Evolutionary conservation across 2,888 invertebrate species (phyloP).

Genomic region (Parnassius glacialis): DNA sequence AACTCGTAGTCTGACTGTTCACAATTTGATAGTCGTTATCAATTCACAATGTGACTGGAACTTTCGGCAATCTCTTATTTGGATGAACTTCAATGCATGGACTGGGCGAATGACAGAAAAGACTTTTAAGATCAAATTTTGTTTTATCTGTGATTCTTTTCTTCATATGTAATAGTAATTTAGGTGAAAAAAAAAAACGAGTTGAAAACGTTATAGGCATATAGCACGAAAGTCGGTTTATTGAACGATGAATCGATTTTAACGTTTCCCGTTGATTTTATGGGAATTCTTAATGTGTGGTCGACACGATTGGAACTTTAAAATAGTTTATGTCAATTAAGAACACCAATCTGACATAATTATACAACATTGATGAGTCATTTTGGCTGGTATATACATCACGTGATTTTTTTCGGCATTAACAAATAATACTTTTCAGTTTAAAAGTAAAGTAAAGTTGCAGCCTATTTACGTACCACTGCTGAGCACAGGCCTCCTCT

Average conservation of each 20-base stretch:
- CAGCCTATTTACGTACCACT: no score
- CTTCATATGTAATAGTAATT: constrained; percentile 50
- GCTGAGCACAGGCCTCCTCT: no score
- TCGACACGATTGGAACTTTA: constrained; percentile 58
- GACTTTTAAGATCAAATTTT: constrained; percentile 36
- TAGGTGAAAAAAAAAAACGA: constrained; percentile 48
- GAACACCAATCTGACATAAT: constrained; percentile 22
- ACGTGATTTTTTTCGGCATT: no score
- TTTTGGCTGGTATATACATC: constrained; percentile 1
- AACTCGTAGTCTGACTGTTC: constrained; percentile 48
- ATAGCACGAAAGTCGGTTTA: constrained; percentile 56
- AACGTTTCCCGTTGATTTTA: constrained; percentile 64
- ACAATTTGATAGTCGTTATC: constrained; percentile 47
- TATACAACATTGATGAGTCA: constrained; percentile 12
- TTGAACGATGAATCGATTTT: constrained; percentile 43
- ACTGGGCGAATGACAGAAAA: constrained; percentile 32
- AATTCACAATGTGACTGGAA: constrained; percentile 37
- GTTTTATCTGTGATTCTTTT: constrained; percentile 44
- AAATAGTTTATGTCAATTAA: constrained; percentile 30
- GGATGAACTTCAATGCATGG: constrained; percentile 19
- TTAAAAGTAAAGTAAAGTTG: no score
- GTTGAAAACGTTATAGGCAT: constrained; percentile 58
- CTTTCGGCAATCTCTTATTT: constrained; percentile 27
- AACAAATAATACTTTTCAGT: no score
- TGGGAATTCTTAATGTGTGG: constrained; percentile 64